phyloP scores from a whole-genome alignment of 2,888 invertebrate genomes.

The Kryphioiulus occultus region DNA sequence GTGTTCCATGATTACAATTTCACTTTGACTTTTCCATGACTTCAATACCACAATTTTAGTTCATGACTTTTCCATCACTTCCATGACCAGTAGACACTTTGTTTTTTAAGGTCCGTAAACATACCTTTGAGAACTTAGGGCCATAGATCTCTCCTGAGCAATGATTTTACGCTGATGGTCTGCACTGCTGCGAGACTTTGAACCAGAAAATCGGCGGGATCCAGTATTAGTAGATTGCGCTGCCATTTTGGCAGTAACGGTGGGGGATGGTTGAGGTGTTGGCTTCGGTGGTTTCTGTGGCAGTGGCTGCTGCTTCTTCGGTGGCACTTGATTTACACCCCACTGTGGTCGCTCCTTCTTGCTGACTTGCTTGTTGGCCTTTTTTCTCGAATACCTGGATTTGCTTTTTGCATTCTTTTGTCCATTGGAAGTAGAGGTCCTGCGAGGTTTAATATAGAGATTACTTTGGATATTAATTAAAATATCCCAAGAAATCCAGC shows the following conservation, averaged over 20 bases:
- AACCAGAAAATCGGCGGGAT: constrained; percentile 1
- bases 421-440: not conserved
- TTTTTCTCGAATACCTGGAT: not conserved
- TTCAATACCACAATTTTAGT: no score
- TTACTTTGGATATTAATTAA: not conserved
- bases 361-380: not conserved
- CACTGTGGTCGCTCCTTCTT: not conserved
- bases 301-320: not conserved
- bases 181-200: constrained; percentile 51
- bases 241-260: not conserved
- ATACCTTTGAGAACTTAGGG: constrained; percentile 34
- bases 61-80: not conserved
- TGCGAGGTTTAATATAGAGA: not conserved
- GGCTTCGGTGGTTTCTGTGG: not conserved
- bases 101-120: no score
- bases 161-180: constrained; percentile 50
- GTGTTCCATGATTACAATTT: no score
- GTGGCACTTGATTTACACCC: not conserved
- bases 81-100: no score
- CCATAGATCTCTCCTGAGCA: constrained; percentile 47
- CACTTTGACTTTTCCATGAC: no score
- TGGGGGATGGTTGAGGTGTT: no score
- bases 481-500: not conserved
- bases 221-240: not conserved
- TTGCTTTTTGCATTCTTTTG: constrained; percentile 1